Conservation (phyloP, 1,140 invertebrate genomes). For the Pinna nobilis region DNA sequence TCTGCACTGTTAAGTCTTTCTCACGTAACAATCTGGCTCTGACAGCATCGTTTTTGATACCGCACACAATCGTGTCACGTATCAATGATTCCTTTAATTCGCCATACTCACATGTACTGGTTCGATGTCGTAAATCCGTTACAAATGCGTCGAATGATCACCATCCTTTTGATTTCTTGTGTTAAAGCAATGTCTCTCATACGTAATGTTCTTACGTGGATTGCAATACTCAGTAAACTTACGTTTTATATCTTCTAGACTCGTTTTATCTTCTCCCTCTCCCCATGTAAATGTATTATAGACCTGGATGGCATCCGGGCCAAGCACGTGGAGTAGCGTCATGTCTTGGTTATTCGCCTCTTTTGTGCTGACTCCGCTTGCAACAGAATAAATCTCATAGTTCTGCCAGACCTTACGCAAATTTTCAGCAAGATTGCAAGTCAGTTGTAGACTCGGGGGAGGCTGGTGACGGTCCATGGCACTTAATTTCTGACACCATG, state of each 20-base stretch:
- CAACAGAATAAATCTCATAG: no score
- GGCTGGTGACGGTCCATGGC: no score
- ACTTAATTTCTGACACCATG: no score
- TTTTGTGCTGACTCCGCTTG: slow-evolving; percentile 2
- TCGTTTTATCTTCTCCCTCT: slow-evolving; percentile 15
- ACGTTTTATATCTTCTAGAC: not conserved
- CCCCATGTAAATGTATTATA: slow-evolving; percentile 20
- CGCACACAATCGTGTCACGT: slow-evolving; percentile 42
- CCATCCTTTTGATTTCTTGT: slow-evolving; percentile 15
- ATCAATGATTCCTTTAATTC: slow-evolving; percentile 37
- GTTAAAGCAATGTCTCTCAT: slow-evolving; percentile 30
- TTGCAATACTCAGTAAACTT: slow-evolving; percentile 42
- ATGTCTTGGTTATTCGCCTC: slow-evolving; percentile 1
- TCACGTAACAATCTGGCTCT: slow-evolving; percentile 7
- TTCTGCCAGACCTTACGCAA: no score
- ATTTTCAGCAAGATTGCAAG: no score
- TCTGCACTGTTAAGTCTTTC: slow-evolving; percentile 6
- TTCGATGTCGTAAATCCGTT: slow-evolving; percentile 28
- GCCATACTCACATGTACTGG: slow-evolving; percentile 36
- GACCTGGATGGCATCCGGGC: slow-evolving; percentile 23
- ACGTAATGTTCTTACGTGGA: slow-evolving; percentile 25
- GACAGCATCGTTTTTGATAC: slow-evolving; percentile 11
- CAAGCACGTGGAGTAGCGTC: slow-evolving; percentile 14
- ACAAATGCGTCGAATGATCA: slow-evolving; percentile 39
- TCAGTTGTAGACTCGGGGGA: no score